Conservation (phyloP, 2,113 vertebrate species). For the Calyptommatus sinebrachiatus region DNA sequence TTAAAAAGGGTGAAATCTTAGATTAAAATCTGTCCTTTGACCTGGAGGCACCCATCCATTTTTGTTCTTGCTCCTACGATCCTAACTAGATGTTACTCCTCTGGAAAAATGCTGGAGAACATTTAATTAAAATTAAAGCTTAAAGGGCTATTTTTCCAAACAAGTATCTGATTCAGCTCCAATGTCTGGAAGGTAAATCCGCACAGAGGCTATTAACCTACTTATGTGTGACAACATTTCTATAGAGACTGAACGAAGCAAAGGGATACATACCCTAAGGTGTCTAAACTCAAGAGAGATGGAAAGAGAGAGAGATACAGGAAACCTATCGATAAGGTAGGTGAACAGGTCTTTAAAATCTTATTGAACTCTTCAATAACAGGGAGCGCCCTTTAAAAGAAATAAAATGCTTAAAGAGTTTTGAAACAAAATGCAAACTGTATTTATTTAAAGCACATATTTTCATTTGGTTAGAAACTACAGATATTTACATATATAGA, state of each 20-base stretch:
- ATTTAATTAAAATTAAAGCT: constrained; percentile 9
- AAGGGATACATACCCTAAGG: not conserved
- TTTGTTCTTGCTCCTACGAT: not conserved
- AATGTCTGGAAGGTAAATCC: constrained; percentile 5
- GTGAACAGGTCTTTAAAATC: too few species aligned
- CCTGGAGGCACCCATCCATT: not conserved
- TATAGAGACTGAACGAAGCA: not conserved
- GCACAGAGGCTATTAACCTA: constrained; percentile 1
- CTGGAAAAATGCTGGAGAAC: not conserved
- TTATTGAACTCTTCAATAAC: too few species aligned
- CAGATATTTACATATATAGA: too few species aligned
- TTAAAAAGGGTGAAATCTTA: not conserved
- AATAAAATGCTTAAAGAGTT: too few species aligned
- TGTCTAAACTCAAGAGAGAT: not conserved
- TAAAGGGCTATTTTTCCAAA: constrained; percentile 4
- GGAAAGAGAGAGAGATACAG: too few species aligned
- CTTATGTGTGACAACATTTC: constrained; percentile 4
- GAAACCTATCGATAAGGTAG: not conserved
- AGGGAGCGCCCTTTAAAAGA: too few species aligned
- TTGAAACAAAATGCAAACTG: too few species aligned
- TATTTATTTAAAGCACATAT: too few species aligned
- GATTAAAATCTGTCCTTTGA: not conserved
- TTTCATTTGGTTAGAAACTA: too few species aligned
- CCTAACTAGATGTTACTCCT: not conserved
- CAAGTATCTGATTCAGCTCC: not conserved